Evolutionary conservation across 2,113 vertebrate genomes (phyloP), one percentile per base, ranked within the genome.

Genomic region (Xenopus borealis): DNA sequence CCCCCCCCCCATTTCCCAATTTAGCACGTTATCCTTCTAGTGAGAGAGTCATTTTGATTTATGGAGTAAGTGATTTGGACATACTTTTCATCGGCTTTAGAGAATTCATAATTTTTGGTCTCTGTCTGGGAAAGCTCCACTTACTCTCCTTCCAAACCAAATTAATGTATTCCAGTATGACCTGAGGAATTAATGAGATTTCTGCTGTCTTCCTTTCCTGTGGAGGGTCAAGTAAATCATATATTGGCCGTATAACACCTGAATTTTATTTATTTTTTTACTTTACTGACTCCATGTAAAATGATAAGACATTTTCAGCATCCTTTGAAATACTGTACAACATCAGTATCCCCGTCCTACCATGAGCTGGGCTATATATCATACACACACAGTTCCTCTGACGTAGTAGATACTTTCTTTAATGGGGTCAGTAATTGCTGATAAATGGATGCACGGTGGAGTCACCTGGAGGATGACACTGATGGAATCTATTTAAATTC

Each of bases 181-280:
- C 94, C 95, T 78, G 83, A 90, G 92, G 93, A 98, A 98, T 98
- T 98, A 98, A 98, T 98, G 95, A 98, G 95, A 92, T 88, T 98
- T 93, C 90, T 44, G 87, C 92, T 90, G 92, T 89, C 89, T 91
- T 93, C 88, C 94, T 92, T 89, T 91, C 92, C 89, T 81, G 89
- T 85, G 86, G 87, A 84, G 91, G 95, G 95, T 97, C 95, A 96
- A 96, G 92, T 98, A 96, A 98, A 97, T 96, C 94, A 97, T 92
- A 88, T 89, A 88, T 90, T 92, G 90, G 90, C 89, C 90, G 92
- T 89, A n/a, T n/a, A 79, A 81, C 84, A 87, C 89, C 89, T 86
- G 85, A 91, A 89, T 27, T 27, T 1, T 27, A 27, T 27, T 85
- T 91, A 89, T 86, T 8, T 79, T 61, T 89, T 78, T 87, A 90